Base-by-base conservation (phyloP, 2,888 invertebrate genomes). In the Stegana nigrithorax region DNA sequence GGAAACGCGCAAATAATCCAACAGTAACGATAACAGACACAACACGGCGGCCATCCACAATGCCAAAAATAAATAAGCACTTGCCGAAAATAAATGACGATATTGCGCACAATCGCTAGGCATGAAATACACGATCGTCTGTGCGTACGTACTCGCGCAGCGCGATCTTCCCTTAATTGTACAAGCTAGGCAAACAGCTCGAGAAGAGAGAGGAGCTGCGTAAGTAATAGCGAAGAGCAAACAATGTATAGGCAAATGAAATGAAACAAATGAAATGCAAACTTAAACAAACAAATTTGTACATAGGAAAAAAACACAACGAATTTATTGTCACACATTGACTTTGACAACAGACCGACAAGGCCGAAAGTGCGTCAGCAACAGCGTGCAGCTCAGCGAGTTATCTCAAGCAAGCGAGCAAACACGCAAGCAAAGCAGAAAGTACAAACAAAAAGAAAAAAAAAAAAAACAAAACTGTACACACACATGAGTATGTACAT, bases 61-160 rank as follows among this genome's bases (percentile, higher is more conserved):
- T 14, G 53, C 53, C 36, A 55, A 55, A 55, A 55, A 55, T 55
- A 55, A 55, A 36, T 36, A 19, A n/a, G 27, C 14, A 19, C 21
- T 17, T 12, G 23, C 36, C 53, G 32, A 55, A 55, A 47, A 47
- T 47, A 47, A 47, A 26, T 12, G 12, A n/a, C 23, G 4, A 36
- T 19, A 10, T 14, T 6, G 10, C 5, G 19, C 53, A 32, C 36
- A 55, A 32, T 27, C 10, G 21, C 7, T 19, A 21, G 53, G 10
- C 53, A 36, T 36, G 32, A n/a, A 36, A 5, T 36, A 10, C 12
- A n/a, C 36, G 36, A 36, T 36, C 36, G n/a, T n/a, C n/a, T 36
- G 2, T 36, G 10, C 36, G 10, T 36, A n/a, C 36, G 36, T 36
- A n/a, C 36, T n/a, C 36, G 10, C n/a, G 10, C n/a, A n/a, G n/a